These are phyloP conservation scores for Bathynomus jamesi DNA, from an alignment of 1,140 invertebrate genomes.

Conservation along the genomic window DNA sequence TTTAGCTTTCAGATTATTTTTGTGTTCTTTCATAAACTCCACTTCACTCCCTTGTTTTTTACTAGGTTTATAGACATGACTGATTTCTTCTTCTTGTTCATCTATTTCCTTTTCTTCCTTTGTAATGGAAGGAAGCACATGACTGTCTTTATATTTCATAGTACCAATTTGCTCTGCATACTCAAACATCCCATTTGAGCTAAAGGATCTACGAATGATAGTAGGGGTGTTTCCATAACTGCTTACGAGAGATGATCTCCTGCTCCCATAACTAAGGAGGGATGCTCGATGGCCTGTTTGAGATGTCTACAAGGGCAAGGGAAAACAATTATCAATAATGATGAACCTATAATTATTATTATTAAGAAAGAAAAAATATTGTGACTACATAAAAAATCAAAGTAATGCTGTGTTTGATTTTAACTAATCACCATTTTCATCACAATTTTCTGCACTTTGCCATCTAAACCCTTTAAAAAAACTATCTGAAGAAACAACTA, in stretches of 20 bases:
- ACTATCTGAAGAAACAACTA: too few species aligned
- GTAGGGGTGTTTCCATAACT: slow-evolving; percentile 17
- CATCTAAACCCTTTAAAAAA: too few species aligned
- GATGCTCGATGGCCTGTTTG: neutral
- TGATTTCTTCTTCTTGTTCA: neutral
- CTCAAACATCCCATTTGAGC: slow-evolving; percentile 7
- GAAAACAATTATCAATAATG: too few species aligned
- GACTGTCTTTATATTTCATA: neutral
- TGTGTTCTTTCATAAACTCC: too few species aligned
- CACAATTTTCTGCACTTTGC: too few species aligned
- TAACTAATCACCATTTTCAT: too few species aligned
- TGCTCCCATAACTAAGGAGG: slow-evolving; percentile 15
- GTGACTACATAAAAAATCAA: too few species aligned
- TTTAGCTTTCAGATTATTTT: neutral
- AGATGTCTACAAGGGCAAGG: neutral
- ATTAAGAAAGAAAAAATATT: too few species aligned
- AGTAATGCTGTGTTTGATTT: too few species aligned
- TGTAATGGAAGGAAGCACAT: neutral
- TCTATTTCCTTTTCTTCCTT: neutral
- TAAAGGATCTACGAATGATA: slow-evolving; percentile 10
- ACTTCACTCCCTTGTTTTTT: too few species aligned
- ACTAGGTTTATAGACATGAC: too few species aligned
- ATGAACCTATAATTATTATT: too few species aligned
- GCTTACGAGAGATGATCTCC: slow-evolving; percentile 9
- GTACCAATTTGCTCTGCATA: neutral